Evolutionary conservation across 2,888 invertebrate genomes (phyloP), one percentile per base, ranked within the genome.

Genomic region (Monochamus alternatus): DNA sequence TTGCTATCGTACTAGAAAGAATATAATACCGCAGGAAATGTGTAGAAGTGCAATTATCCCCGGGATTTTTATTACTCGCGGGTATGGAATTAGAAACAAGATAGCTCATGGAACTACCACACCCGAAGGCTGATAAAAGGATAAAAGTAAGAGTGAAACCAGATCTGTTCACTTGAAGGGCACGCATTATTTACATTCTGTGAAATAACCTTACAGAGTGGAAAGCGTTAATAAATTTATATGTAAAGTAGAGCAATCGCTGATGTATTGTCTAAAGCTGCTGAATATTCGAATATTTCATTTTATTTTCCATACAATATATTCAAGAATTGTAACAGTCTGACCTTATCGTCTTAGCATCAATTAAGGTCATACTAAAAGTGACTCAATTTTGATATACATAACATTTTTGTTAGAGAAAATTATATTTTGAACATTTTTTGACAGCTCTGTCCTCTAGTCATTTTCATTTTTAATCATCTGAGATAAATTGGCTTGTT

Each of bases 141-240:
- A 60, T 55, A 71, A 76, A 74, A 76, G 74, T 71, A 74, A 74
- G 71, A 68, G 71, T 67, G 74, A 77, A 74, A 77, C 76, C 73
- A 64, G 74, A 65, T 67, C 44, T 14, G 55, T 22, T 55, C 14
- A 55, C 64, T 74, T 64, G 76, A 77, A 77, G 76, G 76, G 76
- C 76, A 64, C 58, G 68, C 72, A 55, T 68, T 68, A 67, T 67
- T 67, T 63, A 52, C 51, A 72, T 73, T 73, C 58, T 52, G 76
- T 64, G 52, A 69, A n/a, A 73, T 47, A 59, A 70, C 38, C 32
- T 47, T 63, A 76, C 60, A 73, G 66, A 58, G 75, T 63, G 71
- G 60, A 69, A 75, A 69, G 43, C n/a, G 59, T 70, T 66, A n/a
- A 52, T 30, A 66, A 63, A 68, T 58, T 60, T 63, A 55, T 62